These are phyloP conservation scores for Dynastes maya DNA, from an alignment of 2,888 invertebrate genomes.

Conservation along the genomic window DNA sequence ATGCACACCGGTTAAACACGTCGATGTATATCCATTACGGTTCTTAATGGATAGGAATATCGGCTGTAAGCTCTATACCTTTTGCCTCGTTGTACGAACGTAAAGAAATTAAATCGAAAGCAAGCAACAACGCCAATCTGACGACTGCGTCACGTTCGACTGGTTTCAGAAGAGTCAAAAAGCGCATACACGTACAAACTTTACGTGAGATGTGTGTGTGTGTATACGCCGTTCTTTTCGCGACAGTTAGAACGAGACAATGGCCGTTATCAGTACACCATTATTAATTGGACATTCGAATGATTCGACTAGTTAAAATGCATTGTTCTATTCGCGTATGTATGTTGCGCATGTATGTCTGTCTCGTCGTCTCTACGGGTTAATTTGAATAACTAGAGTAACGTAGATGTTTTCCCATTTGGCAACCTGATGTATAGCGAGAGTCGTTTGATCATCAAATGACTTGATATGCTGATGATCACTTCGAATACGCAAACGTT, in stretches of 20 bases:
- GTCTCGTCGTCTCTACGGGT: conserved; percentile 8
- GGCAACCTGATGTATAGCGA: conserved; percentile 9
- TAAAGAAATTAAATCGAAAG: conserved; percentile 38
- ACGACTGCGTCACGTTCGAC: conserved; percentile 34
- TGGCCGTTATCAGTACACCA: conserved; percentile 32
- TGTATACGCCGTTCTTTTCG: background rate
- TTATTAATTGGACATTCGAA: conserved; percentile 35
- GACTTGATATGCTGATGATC: background rate
- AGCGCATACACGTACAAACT: conserved; percentile 15
- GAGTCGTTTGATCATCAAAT: conserved; percentile 2
- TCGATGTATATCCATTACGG: conserved; percentile 29
- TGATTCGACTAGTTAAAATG: conserved; percentile 36
- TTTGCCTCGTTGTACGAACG: conserved; percentile 18
- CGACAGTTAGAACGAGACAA: conserved; percentile 36
- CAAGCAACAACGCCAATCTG: conserved; percentile 15
- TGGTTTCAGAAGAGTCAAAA: conserved; percentile 34
- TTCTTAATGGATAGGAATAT: conserved; percentile 37
- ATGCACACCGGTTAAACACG: conserved; percentile 1
- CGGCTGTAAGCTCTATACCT: conserved; percentile 16
- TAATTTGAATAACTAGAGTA: conserved; percentile 28
- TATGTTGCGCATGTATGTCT: conserved; percentile 13
- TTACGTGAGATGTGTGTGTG: background rate
- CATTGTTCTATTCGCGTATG: conserved; percentile 32
- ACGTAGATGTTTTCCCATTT: conserved; percentile 1
- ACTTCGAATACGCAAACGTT: no score